Base-by-base conservation (phyloP, 2,888 invertebrate genomes). In the Pristionchus mayeri region DNA sequence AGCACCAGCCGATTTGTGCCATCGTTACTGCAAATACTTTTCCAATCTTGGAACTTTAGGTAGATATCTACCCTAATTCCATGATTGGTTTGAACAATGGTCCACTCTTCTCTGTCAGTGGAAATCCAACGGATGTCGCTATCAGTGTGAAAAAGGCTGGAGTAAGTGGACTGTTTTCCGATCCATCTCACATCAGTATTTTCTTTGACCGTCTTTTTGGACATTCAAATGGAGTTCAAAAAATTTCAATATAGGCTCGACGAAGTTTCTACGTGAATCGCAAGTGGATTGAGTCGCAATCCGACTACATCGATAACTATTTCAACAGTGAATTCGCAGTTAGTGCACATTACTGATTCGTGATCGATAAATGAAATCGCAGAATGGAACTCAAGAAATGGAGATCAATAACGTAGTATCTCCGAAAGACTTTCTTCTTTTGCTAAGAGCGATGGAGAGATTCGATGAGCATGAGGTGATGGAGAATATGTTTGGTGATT, bases 181-280 rank as follows among this genome's bases (percentile, higher is more conserved):
- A 44, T 44, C 44, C 44, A 44, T 44, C 13, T 6, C 7, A 44
- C 13, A 13, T 44, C 13, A 44, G 13, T 44, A 6, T 13, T 44
- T 44, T 13, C 7, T 44, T 44, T 9, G 44, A 44, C n/a, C n/a
- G n/a, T n/a, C n/a, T n/a, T n/a, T n/a, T n/a, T n/a, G n/a, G n/a
- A n/a, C n/a, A n/a, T n/a, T n/a, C n/a, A n/a, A n/a, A n/a, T n/a
- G n/a, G n/a, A n/a, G 13, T 44, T 44, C 44, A 44, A 44, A 3
- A 63, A 3, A 4, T 63, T 34, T 21, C 7, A 27, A 27, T 48
- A 13, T n/a, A 76, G 76, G 27, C 48, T n/a, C 18, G 27, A 13
- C 76, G 76, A 16, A 50, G 21, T 0, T 78, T 78, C 76, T 78
- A 78, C 50, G 76, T 78, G 76, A 78, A 78, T 50, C 76, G 76